Base-by-base conservation (phyloP, 1,140 invertebrate genomes). In the Euura lappo region DNA sequence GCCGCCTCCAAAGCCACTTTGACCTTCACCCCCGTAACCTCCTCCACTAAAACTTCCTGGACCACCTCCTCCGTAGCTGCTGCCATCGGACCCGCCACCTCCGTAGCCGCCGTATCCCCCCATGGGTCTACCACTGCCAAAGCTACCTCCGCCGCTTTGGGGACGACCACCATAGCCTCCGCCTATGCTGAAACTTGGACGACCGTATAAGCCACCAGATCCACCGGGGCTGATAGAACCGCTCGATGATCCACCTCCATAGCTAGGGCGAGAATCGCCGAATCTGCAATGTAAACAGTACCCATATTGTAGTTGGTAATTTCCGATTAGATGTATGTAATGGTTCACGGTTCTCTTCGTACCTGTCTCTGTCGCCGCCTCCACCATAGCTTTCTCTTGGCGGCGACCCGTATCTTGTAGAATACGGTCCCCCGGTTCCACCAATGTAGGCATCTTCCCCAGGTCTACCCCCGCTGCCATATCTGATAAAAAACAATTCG, bases 151-250 rank as follows among this genome's bases (percentile, higher is more conserved):
- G 51, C 2, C 13, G 13, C 51, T 60, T n/a, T 8, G 13, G 13
- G 8, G 8, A 60, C 51, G 10, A 11, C 51, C 51, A 60, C 51
- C 51, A 60, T 60, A 81, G 4, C 60, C 60, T 69, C 73, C 60
- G 7, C 43, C 11, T n/a, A 51, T 65, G 42, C 45, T 13, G 7
- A 45, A 45, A 44, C 78, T 75, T 4, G 84, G 84, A 79, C 80
- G 77, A 75, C 76, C 80, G 72, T 83, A 82, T 4, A 46, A 70
- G 71, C 76, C 76, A 46, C 67, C 73, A 47, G 79, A 80, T 47
- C 74, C 60, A 82, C 13, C 80, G 3, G 51, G 13, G 28, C 28
- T 28, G 28, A 28, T 28, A 28, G 28, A 28, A 60, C 51, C 13
- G 51, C 3, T 5, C 5, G 51, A 60, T n/a, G 51, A 60, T 60